Conservation (phyloP, 2,797 vertebrate species). For the Liparis tanakae region DNA sequence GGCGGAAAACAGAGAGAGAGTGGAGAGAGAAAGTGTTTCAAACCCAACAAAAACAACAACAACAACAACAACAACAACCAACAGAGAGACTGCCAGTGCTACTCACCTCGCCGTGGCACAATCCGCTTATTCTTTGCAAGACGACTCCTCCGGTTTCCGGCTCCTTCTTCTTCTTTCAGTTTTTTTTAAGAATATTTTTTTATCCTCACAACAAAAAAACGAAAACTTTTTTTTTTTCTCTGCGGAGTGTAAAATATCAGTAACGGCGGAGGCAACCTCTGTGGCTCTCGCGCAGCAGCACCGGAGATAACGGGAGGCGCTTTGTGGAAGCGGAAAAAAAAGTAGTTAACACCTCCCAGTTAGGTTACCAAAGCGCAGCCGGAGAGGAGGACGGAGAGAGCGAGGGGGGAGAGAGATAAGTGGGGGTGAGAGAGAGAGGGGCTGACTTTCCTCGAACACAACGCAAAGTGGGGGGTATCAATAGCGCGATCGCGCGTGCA, state of each 20-base stretch:
- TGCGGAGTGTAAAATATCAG: slow-evolving; percentile 49
- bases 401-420: slow-evolving; percentile 37
- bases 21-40: slow-evolving; percentile 51
- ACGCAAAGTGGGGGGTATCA: slow-evolving; percentile 67
- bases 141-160: slow-evolving; percentile 62
- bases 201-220: slow-evolving; percentile 78
- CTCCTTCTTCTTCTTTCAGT: slow-evolving; percentile 30
- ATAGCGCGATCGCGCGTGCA: slow-evolving; percentile 65
- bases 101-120: slow-evolving; percentile 66
- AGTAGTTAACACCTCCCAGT: slow-evolving; percentile 85
- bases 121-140: slow-evolving; percentile 57
- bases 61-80: slow-evolving; percentile 4
- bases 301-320: slow-evolving; percentile 80
- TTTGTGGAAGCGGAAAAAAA: slow-evolving; percentile 66
- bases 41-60: slow-evolving; percentile 59
- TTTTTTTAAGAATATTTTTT: slow-evolving; percentile 41
- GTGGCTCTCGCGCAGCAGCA: slow-evolving; percentile 64
- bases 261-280: slow-evolving; percentile 43
- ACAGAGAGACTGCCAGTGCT: slow-evolving; percentile 34
- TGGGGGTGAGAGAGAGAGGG: slow-evolving; percentile 20
- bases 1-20: neutral
- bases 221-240: slow-evolving; percentile 78
- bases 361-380: slow-evolving; percentile 68
- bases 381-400: slow-evolving; percentile 41
- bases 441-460: slow-evolving; percentile 62